Evolutionary conservation across 2,113 vertebrate genomes (phyloP).

Genomic region (Callocephalon fimbriatum): DNA sequence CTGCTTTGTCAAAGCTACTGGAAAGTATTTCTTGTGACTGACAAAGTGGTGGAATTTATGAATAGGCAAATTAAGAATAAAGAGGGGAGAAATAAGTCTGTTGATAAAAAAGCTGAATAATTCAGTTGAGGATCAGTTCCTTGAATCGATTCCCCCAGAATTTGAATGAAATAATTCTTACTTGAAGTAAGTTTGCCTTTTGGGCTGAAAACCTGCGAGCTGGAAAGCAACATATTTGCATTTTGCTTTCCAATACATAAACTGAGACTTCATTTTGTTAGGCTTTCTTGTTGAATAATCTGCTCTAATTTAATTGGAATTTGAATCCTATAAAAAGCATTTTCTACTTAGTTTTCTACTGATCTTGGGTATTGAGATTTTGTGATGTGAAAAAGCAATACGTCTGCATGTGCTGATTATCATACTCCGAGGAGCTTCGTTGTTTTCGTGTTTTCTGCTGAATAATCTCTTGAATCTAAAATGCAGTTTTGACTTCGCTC

Average conservation of each 20-base stretch:
- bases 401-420: conserved; percentile 11
- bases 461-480: conserved; percentile 58
- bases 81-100: conserved; percentile 56
- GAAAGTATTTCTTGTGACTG: conserved; percentile 61
- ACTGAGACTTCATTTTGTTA: conserved; percentile 41
- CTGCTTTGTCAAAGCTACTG: conserved; percentile 60
- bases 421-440: conserved; percentile 18
- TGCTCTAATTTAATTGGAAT: conserved; percentile 71
- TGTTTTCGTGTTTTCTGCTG: conserved; percentile 24
- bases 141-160: conserved; percentile 47
- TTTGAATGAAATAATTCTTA: conserved; percentile 66
- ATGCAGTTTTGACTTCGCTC: conserved; percentile 22
- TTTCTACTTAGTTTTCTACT: conserved; percentile 60
- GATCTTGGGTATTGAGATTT: conserved; percentile 54
- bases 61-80: conserved; percentile 68
- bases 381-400: conserved; percentile 55
- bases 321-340: conserved; percentile 65
- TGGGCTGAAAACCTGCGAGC: conserved; percentile 58
- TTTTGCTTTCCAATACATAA: conserved; percentile 66
- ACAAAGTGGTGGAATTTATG: conserved; percentile 61
- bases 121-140: conserved; percentile 67
- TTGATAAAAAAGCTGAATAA: conserved; percentile 73
- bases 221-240: conserved; percentile 70
- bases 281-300: conserved; percentile 70
- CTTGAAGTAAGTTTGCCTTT: conserved; percentile 63